These are phyloP conservation scores for Choloepus didactylus DNA, from an alignment of 2,797 vertebrate species.

Conservation along the genomic window DNA sequence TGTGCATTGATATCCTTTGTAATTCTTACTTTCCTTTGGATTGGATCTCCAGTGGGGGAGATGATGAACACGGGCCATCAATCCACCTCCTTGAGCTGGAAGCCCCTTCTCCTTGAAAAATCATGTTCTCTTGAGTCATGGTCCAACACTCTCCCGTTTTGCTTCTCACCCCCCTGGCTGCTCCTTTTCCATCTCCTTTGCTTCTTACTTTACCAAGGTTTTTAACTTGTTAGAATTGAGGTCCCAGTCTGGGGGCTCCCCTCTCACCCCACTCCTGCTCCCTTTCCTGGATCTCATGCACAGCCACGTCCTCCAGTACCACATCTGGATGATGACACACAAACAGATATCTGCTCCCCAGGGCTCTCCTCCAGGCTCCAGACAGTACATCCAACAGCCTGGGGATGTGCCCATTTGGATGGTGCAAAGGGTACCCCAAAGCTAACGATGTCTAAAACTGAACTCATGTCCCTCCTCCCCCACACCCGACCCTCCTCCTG, in stretches of 20 bases:
- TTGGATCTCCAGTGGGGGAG: neutral
- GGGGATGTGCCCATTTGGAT: neutral
- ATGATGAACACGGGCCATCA: too few species aligned
- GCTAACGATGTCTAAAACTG: too few species aligned
- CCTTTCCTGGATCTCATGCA: neutral
- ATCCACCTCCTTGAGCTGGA: neutral
- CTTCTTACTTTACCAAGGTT: neutral
- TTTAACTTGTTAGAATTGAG: neutral
- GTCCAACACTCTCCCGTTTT: too few species aligned
- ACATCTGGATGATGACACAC: neutral
- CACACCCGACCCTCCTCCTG: neutral
- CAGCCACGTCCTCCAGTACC: too few species aligned
- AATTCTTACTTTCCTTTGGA: neutral
- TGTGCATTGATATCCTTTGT: neutral
- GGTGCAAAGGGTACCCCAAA: neutral
- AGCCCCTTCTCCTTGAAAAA: neutral
- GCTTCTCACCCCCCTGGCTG: neutral
- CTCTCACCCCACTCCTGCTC: neutral
- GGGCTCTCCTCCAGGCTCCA: too few species aligned
- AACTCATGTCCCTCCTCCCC: neutral
- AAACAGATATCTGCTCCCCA: neutral
- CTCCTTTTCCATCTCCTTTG: neutral
- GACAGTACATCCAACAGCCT: neutral
- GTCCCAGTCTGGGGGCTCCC: neutral
- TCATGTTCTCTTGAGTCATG: neutral